These are phyloP conservation scores for Euwallacea fornicatus DNA, from an alignment of 1,140 invertebrate genomes.

Conservation along the genomic window DNA sequence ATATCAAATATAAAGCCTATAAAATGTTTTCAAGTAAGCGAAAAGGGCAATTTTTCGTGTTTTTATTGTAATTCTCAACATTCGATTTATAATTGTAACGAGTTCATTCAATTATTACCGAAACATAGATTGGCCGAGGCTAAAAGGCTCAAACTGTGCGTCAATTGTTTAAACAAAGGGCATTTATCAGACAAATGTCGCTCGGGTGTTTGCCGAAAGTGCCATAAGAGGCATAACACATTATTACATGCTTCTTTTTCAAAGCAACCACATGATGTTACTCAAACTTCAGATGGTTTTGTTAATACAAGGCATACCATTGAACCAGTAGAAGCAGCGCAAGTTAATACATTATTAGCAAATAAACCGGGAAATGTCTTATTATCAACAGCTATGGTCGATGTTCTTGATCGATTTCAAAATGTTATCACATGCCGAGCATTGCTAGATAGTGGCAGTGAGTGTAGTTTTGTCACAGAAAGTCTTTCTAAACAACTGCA, in stretches of 20 bases:
- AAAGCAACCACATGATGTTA: no score
- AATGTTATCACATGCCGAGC: background rate
- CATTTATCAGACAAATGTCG: background rate
- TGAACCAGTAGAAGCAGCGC: no score
- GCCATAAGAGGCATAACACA: background rate
- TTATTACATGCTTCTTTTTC: no score
- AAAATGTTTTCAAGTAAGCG: background rate
- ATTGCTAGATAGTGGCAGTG: background rate
- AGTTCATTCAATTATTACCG: background rate
- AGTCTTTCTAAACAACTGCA: background rate
- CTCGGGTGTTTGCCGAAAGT: background rate
- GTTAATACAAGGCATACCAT: no score
- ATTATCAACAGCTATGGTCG: conserved; percentile 6
- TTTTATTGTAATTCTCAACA: background rate
- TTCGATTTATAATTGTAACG: background rate
- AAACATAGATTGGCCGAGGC: background rate
- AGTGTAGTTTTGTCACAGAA: conserved; percentile 6
- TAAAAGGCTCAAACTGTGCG: background rate
- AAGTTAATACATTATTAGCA: no score
- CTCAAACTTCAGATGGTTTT: no score
- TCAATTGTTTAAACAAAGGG: background rate
- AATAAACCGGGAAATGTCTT: no score
- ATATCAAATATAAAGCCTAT: background rate
- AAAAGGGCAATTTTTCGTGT: background rate
- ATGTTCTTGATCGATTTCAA: background rate